These are phyloP conservation scores for Willowsia nigromaculata DNA, from an alignment of 2,888 invertebrate genomes.

Conservation along the genomic window DNA sequence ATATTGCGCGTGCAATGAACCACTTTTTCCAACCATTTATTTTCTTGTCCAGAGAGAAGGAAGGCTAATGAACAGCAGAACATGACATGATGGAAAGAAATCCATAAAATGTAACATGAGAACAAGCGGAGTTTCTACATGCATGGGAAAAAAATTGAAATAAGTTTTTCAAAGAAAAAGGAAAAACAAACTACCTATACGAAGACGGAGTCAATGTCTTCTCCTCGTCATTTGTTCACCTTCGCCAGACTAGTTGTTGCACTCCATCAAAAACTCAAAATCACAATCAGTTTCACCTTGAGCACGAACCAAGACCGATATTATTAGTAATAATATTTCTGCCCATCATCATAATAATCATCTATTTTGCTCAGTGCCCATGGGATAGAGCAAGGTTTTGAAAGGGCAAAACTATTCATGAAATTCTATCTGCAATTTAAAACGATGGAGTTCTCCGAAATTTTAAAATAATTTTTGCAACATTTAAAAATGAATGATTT, in stretches of 20 bases:
- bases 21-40: too few relatives aligned
- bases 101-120: background rate
- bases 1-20: too few relatives aligned
- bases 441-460: too few relatives aligned
- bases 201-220: constrained; percentile 26
- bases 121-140: too few relatives aligned
- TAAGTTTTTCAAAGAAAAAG: background rate
- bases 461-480: background rate
- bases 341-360: background rate
- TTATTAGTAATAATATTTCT: background rate
- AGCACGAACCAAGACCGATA: constrained; percentile 27
- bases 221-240: constrained; percentile 28
- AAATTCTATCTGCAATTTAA: background rate
- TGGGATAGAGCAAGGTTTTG: constrained; percentile 22
- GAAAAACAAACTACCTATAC: background rate
- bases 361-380: constrained; percentile 1
- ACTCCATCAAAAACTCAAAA: background rate
- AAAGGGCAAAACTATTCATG: constrained; percentile 3
- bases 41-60: too few relatives aligned
- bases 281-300: constrained; percentile 25
- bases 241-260: background rate
- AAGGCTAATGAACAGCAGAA: background rate
- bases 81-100: background rate
- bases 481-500: too few relatives aligned
- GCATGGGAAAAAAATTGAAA: background rate